Conservation (phyloP, 2,797 vertebrate species). For the Sebastes flavidus region DNA sequence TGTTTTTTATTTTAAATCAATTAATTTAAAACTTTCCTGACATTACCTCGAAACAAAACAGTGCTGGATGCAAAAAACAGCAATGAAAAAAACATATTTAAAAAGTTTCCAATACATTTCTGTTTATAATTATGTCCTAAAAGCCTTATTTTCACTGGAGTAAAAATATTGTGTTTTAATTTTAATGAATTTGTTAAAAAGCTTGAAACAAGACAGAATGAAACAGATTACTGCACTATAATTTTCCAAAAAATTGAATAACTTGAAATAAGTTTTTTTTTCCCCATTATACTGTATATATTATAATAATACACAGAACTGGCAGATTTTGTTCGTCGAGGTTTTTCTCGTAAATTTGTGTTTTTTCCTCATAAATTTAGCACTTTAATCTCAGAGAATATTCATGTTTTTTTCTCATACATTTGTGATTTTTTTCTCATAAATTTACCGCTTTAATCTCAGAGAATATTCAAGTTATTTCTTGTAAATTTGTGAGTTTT, state of each 20-base stretch:
- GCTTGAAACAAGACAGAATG: too few species aligned
- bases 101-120: not conserved
- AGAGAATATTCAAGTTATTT: not conserved
- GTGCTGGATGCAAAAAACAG: too few species aligned
- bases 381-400: too few species aligned
- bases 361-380: too few species aligned
- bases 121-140: not conserved
- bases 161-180: not conserved
- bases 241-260: too few species aligned
- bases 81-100: too few species aligned
- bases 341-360: not conserved
- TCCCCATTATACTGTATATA: not conserved
- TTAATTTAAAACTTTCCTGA: not conserved
- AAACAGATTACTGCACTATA: too few species aligned
- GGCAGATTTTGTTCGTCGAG: not conserved
- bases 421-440: not conserved
- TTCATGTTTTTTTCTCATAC: too few species aligned
- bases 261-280: too few species aligned
- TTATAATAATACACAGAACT: not conserved
- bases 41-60: not conserved
- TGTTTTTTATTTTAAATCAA: not conserved
- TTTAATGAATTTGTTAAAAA: not conserved
- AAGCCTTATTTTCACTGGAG: fast-evolving
- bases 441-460: too few species aligned
- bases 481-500: not conserved